A percentile compares a stretch with the other conserved stretches of the same genome.
These are phyloP conservation scores for Neuroterus valhalla DNA, from an alignment of 1,140 invertebrate genomes.

Conservation along the genomic window DNA sequence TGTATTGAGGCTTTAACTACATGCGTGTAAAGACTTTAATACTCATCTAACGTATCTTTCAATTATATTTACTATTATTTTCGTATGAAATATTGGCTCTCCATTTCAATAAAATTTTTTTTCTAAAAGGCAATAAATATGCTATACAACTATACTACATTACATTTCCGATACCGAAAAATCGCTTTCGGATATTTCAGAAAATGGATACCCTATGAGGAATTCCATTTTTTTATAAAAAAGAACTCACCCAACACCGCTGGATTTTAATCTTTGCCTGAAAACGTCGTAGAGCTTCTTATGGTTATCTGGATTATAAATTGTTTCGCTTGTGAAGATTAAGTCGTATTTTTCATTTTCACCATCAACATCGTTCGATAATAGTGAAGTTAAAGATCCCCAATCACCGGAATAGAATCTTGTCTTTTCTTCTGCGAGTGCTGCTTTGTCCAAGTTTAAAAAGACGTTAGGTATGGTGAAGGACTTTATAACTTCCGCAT, in stretches of 20 bases:
- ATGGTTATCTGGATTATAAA: conserved; percentile 90
- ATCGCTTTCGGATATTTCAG: background rate
- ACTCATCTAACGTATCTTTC: too few species aligned
- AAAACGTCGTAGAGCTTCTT: conserved; percentile 84
- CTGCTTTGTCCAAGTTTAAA: conserved; percentile 78
- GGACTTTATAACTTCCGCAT: conserved; percentile 83
- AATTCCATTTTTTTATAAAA: conserved; percentile 33
- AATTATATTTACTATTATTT: too few species aligned
- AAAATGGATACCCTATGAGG: background rate
- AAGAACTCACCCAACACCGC: conserved; percentile 77
- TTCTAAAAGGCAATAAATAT: too few species aligned
- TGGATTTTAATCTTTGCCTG: conserved; percentile 78
- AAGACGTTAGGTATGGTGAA: conserved; percentile 87
- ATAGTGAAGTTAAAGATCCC: conserved; percentile 78
- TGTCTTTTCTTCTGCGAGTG: conserved; percentile 70
- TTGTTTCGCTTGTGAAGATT: conserved; percentile 93
- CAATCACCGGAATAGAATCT: conserved; percentile 90
- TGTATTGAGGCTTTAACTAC: too few species aligned
- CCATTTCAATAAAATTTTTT: too few species aligned
- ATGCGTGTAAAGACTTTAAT: too few species aligned
- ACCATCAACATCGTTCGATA: conserved; percentile 52
- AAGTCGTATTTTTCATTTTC: conserved; percentile 82
- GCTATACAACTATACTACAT: too few species aligned
- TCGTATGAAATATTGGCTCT: too few species aligned
- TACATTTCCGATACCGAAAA: conserved; percentile 14